Evolutionary conservation across 2,113 vertebrate species (phyloP), one percentile per base, ranked within the genome.

Genomic region (Mormyrus lacerda): DNA sequence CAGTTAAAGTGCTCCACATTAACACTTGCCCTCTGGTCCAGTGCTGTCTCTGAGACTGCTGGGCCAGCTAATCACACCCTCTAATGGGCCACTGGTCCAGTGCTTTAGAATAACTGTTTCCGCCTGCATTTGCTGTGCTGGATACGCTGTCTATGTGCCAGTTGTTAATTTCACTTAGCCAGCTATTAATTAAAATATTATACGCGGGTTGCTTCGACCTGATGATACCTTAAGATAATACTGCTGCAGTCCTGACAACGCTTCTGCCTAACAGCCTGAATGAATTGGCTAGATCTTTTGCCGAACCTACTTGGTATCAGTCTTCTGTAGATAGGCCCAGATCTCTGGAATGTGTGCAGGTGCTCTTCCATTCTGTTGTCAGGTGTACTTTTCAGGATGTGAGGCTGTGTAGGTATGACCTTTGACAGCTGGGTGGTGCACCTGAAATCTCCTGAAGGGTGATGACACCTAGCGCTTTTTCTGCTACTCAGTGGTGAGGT

Each of bases 11-110:
- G 35, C 31, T 19, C 15, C 27, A 8, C 73, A 79, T 79, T 79
- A 79, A 79, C 73, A 79, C 35, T 79, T 42, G 73, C 73, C 35
- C 73, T 79, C 73, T 79, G 35, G 13, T 79, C 35, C 35, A 19
- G 73, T 39, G 31, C 73, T 79, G 73, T 79, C 31, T 79, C 73
- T 19, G 35, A 79, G 35, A 42, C 73, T 42, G 31, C 15, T 42
- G 73, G 73, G 73, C 73, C 73, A 79, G 73, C 73, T 79, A 79
- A 79, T 79, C 73, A 79, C 35, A 79, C 73, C 31, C 73, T 39
- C 35, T 79, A 42, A 79, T 79, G 73, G 73, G 15, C 73, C 73
- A 42, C 5, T 79, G 73, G 27, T 35, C 35, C 73, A 27, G 35
- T 42, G 35, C 35, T 79, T 79, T 42, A 42, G 35, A 79, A 39